Evolutionary conservation across 2,113 vertebrate species (phyloP).

Genomic region (Neodontobutis hainanensis): DNA sequence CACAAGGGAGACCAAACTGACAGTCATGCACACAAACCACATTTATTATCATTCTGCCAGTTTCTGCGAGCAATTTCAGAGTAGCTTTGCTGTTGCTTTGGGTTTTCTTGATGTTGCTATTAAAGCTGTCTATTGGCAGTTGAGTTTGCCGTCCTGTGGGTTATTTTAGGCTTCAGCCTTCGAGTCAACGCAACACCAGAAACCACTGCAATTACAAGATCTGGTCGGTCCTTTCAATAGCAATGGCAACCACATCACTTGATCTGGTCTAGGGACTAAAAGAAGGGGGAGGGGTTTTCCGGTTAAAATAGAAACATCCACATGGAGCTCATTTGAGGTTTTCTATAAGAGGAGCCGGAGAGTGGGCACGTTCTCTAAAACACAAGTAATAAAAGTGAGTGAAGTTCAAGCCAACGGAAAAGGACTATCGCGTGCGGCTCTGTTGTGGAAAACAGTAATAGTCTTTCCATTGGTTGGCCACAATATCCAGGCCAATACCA

Average conservation of each 20-base stretch:
- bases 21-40: conserved; percentile 42
- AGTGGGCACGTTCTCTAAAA: conserved; percentile 48
- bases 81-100: conserved; percentile 58
- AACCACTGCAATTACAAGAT: conserved; percentile 79
- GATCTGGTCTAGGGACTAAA: conserved; percentile 69
- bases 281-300: conserved; percentile 50
- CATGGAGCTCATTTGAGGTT: conserved; percentile 79
- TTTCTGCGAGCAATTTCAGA: conserved; percentile 70
- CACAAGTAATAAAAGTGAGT: conserved; percentile 48
- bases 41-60: conserved; percentile 56
- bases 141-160: conserved; percentile 50
- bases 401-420: conserved; percentile 50
- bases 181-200: conserved; percentile 67
- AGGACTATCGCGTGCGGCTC: conserved; percentile 49
- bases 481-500: conserved; percentile 56
- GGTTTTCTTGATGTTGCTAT: conserved; percentile 72
- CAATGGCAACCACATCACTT: conserved; percentile 58
- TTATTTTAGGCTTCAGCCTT: conserved; percentile 69
- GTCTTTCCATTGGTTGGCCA: conserved; percentile 39
- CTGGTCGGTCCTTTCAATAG: conserved; percentile 65
- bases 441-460: conserved; percentile 36
- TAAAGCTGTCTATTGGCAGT: conserved; percentile 61
- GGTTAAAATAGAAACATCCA: conserved; percentile 76
- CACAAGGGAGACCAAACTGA: conserved; percentile 31
- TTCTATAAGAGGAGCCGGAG: conserved; percentile 66